phyloP scores from a whole-genome alignment of 2,888 invertebrate genomes.

The Lepeophtheirus nordmannii region DNA sequence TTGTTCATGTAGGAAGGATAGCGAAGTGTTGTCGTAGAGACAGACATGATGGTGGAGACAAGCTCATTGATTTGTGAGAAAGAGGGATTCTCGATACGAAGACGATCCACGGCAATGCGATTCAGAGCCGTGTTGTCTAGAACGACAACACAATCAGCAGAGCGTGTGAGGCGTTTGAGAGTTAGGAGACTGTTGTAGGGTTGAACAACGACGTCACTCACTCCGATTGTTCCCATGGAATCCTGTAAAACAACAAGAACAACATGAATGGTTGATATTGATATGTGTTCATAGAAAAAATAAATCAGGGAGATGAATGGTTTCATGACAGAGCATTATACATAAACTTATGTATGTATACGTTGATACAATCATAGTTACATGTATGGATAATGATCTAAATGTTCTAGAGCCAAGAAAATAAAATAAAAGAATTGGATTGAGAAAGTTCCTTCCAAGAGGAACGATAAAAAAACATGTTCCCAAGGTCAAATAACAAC shows the following conservation, averaged over 20 bases:
- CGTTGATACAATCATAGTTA: too few species aligned
- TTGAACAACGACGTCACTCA: conserved; percentile 79
- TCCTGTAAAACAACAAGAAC: conserved; percentile 29
- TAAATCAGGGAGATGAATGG: not conserved
- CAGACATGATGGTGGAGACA: conserved; percentile 84
- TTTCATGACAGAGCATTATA: too few species aligned
- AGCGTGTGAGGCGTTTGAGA: conserved; percentile 76
- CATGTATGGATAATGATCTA: too few species aligned
- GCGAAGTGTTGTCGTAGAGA: conserved; percentile 35
- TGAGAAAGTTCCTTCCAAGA: too few species aligned
- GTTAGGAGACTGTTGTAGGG: conserved; percentile 92
- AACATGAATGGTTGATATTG: not conserved
- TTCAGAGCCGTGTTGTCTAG: conserved; percentile 94
- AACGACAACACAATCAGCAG: conserved; percentile 91
- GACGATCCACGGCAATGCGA: conserved; percentile 73
- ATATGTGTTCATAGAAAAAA: conserved; percentile 11
- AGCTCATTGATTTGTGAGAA: conserved; percentile 93
- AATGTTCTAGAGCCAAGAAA: too few species aligned
- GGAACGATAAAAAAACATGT: too few species aligned
- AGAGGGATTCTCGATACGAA: conserved; percentile 88
- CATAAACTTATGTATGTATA: not conserved
- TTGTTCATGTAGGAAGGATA: conserved; percentile 98
- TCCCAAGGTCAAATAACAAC: too few species aligned
- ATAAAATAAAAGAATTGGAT: too few species aligned
- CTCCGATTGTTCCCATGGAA: conserved; percentile 3